Evolutionary conservation across 2,888 invertebrate genomes (phyloP).

Genomic region (Habrosyne pyritoides): DNA sequence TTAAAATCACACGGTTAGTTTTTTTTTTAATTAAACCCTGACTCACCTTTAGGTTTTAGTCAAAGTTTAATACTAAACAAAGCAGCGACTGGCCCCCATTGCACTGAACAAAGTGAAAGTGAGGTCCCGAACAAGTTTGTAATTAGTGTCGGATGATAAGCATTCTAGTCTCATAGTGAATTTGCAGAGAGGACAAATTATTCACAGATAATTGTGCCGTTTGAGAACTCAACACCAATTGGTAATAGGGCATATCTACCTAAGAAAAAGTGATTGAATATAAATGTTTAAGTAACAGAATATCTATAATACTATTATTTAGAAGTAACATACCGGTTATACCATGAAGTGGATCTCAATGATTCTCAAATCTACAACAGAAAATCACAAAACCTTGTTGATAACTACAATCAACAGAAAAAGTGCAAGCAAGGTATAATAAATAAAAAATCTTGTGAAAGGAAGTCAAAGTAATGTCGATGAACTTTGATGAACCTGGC

Average conservation of each 20-base stretch:
- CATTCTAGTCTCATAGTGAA: slow-evolving; percentile 22
- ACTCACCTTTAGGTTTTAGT: slow-evolving; percentile 20
- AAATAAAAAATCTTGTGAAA: no score
- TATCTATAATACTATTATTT: no score
- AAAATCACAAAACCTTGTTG: no score
- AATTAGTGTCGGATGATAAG: slow-evolving; percentile 50
- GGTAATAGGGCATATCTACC: neutral
- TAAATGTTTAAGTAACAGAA: neutral
- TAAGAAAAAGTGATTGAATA: neutral
- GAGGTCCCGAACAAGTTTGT: slow-evolving; percentile 45
- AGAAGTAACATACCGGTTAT: no score
- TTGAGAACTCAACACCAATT: neutral
- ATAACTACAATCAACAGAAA: no score
- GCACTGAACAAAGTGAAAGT: slow-evolving; percentile 32
- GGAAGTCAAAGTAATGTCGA: no score
- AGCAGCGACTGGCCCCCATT: slow-evolving; percentile 25
- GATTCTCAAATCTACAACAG: no score
- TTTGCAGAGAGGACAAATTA: slow-evolving; percentile 30
- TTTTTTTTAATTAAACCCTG: slow-evolving; percentile 3
- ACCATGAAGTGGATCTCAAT: no score
- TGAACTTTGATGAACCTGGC: no score
- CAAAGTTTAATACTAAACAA: slow-evolving; percentile 43
- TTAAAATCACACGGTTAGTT: neutral
- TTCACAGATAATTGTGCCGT: slow-evolving; percentile 25
- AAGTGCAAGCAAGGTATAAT: no score